These are phyloP conservation scores for Thera obeliscata DNA, from an alignment of 2,888 invertebrate species.

Conservation along the genomic window DNA sequence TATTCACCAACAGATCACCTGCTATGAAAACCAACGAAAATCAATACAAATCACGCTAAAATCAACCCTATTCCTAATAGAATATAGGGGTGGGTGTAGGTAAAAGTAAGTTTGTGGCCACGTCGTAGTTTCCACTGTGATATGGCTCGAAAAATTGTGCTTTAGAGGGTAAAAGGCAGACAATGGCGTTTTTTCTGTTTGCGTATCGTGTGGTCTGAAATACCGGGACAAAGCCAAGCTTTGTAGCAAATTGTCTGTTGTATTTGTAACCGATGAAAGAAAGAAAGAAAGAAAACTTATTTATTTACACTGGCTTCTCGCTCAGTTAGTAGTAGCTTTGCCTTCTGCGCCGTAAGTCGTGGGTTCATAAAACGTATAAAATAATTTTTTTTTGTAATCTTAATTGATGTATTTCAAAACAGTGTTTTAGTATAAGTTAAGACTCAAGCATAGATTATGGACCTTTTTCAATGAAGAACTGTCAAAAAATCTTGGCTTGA, in stretches of 20 bases:
- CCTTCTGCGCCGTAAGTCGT: no score
- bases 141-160: conserved; percentile 25
- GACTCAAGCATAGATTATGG: no score
- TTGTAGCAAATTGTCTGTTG: not conserved
- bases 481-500: no score
- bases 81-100: not conserved
- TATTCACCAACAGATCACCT: conserved; percentile 11
- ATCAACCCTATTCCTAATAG: conserved; percentile 3
- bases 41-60: not conserved
- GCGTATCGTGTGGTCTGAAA: conserved; percentile 9
- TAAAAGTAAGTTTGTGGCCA: not conserved
- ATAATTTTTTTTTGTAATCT: no score
- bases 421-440: no score
- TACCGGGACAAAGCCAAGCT: not conserved
- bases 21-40: conserved; percentile 9
- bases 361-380: no score
- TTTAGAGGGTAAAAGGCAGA: conserved; percentile 16
- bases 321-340: no score
- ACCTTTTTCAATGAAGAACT: no score
- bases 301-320: no score
- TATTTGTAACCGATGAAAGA: not conserved
- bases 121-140: conserved; percentile 14
- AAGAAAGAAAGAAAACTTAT: no score
- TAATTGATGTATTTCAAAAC: no score
- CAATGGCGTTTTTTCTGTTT: conserved; percentile 10